Evolutionary conservation across 2,113 vertebrate genomes (phyloP), one percentile per base, ranked within the genome.

Genomic region (Corythaixoides concolor): DNA sequence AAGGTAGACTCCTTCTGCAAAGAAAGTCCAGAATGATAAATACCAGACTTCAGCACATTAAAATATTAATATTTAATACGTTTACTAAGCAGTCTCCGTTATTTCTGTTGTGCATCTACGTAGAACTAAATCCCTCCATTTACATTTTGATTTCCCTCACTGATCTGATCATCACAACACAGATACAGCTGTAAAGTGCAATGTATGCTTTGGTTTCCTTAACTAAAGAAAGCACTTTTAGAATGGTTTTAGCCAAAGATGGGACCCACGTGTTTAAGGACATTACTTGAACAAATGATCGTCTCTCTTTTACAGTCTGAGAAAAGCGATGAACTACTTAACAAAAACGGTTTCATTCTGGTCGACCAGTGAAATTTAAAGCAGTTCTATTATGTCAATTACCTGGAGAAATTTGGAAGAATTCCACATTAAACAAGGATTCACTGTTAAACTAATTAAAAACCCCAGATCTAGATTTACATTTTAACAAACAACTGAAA

Each of bases 1-100:
- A 85, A 87, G 95, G 93, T 41, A 86, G 91, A 28, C 73, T 90
- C 72, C 63, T 83, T 96, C 95, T 97, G 97, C 96, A 97, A 86
- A 88, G 96, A 68, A 88, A 78, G 94, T n/a, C 97, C 93, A 97
- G 90, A 93, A 90, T 77, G 93, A 88, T 39, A 72, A 97, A 96
- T 88, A 90, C 30, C 95, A 97, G 97, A 94, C 91, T 93, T 69
- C 97, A 96, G 95, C 96, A 94, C 79, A 79, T 92, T 85, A 90
- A 85, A 96, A 93, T 30, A 94, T 33, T 63, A 95, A 79, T 85
- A 96, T 94, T 96, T 77, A 90, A 58, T 90, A 53, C 68, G 93
- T 96, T 96, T 92, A 91, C 89, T 78, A 45, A 95, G 93, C 39
- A 92, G 80, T 58, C 74, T 87, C 84, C 87, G 95, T 89, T 69